Evolutionary conservation across 2,113 vertebrate species (phyloP).

Genomic region (Proterorhinus semilunaris): DNA sequence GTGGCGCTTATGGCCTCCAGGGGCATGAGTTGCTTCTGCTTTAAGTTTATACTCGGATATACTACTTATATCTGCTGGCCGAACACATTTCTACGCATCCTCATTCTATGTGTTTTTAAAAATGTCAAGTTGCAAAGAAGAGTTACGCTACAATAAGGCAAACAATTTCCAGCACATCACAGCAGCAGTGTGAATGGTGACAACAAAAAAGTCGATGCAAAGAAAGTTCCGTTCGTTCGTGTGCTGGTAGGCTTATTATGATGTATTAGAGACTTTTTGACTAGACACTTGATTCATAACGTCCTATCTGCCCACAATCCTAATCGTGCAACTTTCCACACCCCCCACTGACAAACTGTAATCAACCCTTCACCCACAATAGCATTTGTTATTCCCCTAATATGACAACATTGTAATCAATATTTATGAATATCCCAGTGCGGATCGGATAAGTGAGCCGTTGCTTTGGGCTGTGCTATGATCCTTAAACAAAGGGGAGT

Average conservation of each 20-base stretch:
- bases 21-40: too few species aligned
- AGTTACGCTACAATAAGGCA: too few species aligned
- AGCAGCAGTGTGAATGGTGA: too few species aligned
- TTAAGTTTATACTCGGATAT: too few species aligned
- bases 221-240: too few species aligned
- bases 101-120: too few species aligned
- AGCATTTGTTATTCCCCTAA: slow-evolving; percentile 46
- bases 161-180: too few species aligned
- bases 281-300: slow-evolving; percentile 40
- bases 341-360: slow-evolving; percentile 23
- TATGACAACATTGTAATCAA: slow-evolving; percentile 38
- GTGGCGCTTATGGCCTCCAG: too few species aligned
- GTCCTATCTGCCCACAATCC: slow-evolving; percentile 22
- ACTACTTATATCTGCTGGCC: too few species aligned
- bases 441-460: slow-evolving; percentile 11
- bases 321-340: slow-evolving; percentile 34
- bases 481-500: slow-evolving; percentile 17
- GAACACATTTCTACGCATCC: too few species aligned
- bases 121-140: too few species aligned
- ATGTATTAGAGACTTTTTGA: slow-evolving; percentile 23
- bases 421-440: slow-evolving; percentile 43
- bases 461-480: slow-evolving; percentile 26
- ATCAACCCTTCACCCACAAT: slow-evolving; percentile 23
- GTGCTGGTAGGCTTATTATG: slow-evolving; percentile 18
- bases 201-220: too few species aligned